These are phyloP conservation scores for Therioaphis trifolii DNA, from an alignment of 2,888 invertebrate genomes.

Conservation along the genomic window DNA sequence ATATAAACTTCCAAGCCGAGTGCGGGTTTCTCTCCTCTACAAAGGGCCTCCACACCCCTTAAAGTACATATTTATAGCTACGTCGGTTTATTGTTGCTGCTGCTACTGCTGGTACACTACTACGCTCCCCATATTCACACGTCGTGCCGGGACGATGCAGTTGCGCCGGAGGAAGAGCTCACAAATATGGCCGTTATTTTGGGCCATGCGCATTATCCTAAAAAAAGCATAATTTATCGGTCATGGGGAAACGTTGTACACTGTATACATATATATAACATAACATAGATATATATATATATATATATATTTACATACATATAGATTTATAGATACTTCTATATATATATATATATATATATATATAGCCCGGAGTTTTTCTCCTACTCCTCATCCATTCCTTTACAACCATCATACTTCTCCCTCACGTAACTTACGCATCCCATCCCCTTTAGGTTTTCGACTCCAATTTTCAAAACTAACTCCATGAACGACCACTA, in stretches of 20 bases:
- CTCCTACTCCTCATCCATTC: background rate
- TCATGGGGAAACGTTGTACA: background rate
- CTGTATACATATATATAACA: too few species aligned
- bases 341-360: too few species aligned
- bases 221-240: slow-evolving; percentile 47
- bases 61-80: slow-evolving; percentile 46
- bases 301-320: too few species aligned
- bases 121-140: slow-evolving; percentile 17
- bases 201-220: slow-evolving; percentile 38
- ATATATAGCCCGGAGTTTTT: background rate
- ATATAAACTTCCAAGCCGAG: slow-evolving; percentile 41
- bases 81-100: slow-evolving; percentile 51
- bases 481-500: background rate
- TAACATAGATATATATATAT: too few species aligned
- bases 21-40: slow-evolving; percentile 27
- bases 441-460: background rate
- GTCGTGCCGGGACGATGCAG: background rate
- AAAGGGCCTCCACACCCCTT: slow-evolving; percentile 24
- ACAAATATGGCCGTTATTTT: slow-evolving; percentile 43
- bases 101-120: background rate
- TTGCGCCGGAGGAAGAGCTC: background rate
- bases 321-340: too few species aligned
- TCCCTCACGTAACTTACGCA: background rate
- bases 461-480: slow-evolving; percentile 24
- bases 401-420: background rate